Conservation (phyloP, 2,888 invertebrate genomes). For the Epistrophella euchroma region DNA sequence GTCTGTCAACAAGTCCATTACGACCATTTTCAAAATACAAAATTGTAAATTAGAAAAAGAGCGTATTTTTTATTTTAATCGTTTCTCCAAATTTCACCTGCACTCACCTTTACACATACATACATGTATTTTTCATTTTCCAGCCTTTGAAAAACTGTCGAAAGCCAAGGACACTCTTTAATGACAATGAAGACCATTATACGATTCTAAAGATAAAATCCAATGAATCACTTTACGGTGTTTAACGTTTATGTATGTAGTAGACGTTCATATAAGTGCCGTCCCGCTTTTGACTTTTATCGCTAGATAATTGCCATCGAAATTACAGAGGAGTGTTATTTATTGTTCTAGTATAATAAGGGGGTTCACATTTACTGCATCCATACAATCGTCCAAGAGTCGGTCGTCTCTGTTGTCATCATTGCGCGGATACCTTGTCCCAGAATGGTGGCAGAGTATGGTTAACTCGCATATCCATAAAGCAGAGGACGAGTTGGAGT, state of each 20-base stretch:
- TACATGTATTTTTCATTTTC: background rate
- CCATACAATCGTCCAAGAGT: slow-evolving; percentile 41
- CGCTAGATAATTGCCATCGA: slow-evolving; percentile 81
- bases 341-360: slow-evolving; percentile 78
- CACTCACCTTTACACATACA: background rate
- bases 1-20: too few species aligned
- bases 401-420: slow-evolving; percentile 58
- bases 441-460: slow-evolving; percentile 39
- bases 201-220: slow-evolving; percentile 41
- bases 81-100: background rate
- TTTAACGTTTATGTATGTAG: slow-evolving; percentile 13
- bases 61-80: background rate
- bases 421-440: slow-evolving; percentile 39
- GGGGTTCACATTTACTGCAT: slow-evolving; percentile 65
- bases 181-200: slow-evolving; percentile 1
- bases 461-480: slow-evolving; percentile 34
- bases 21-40: background rate
- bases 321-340: slow-evolving; percentile 80
- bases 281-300: slow-evolving; percentile 80
- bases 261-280: slow-evolving; percentile 66
- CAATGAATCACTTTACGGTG: slow-evolving; percentile 70
- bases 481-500: slow-evolving; percentile 39
- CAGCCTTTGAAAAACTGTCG: background rate
- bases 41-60: background rate
- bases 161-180: slow-evolving; percentile 16